Base-by-base conservation (phyloP, 2,888 invertebrate species). In the Oxycera nigricornis region DNA sequence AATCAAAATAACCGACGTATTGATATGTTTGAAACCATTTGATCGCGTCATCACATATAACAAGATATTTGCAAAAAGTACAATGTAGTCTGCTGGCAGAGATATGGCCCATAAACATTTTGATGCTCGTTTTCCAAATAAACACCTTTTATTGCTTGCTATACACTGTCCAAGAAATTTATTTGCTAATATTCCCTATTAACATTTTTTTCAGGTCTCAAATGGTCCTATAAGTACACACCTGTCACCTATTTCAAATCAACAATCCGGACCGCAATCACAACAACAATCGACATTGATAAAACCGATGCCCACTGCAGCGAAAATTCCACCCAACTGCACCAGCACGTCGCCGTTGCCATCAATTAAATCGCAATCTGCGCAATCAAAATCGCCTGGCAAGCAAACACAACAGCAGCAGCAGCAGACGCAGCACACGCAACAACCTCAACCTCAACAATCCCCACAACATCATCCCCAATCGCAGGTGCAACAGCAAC, bases 221-320 rank as follows among this genome's bases (percentile, higher is more conserved):
- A 81, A 82, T 78, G 83, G 82, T 79, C 81, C 82, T 76, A 80
- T 82, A 79, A 82, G 80, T 77, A 81, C 82, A 78, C 81, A 81
- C 78, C 79, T 81, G 75, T 78, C 82, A 77, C 78, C 80, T 77
- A 72, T 80, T 77, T 80, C 81, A 79, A 82, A 78, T 78, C 80
- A 81, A 86, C 50, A 46, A 50, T 9, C 65, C 14, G 41, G 30
- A 65, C 30, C 68, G 26, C 70, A 70, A n/a, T 7, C 62, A 17
- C 88, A 73, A 86, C 86, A 79, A 83, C 87, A 31, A 86, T 41
- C 78, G 72, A 77, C 77, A 46, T 74, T 77, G 31, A 74, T 78
- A 28, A 79, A 87, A 57, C 85, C 87, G 41, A 81, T 85, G 77
- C 86, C 87, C 20, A 65, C 79, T 14, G 75, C 78, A 72, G 78